phyloP scores from a whole-genome alignment of 2,113 vertebrate genomes.

The Alligator sinensis region DNA sequence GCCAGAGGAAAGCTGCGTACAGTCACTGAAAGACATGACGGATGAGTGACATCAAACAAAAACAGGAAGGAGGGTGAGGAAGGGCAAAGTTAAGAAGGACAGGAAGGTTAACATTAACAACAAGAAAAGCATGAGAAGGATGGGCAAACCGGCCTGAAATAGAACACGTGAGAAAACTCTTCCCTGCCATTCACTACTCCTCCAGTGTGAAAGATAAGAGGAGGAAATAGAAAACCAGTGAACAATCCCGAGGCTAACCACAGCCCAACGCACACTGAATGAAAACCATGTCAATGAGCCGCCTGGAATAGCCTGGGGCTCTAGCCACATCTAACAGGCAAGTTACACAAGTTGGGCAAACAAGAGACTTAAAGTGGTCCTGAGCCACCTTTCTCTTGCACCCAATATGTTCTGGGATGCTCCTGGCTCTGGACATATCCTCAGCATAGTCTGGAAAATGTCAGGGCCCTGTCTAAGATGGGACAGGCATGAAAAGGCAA shows the following conservation, averaged over 20 bases:
- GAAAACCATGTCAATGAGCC: accelerated
- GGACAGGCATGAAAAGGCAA: not conserved
- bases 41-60: constrained; percentile 40
- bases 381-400: not conserved
- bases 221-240: accelerated
- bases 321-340: not conserved
- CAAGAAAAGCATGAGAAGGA: constrained; percentile 32
- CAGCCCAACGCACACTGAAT: accelerated
- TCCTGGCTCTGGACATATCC: not conserved
- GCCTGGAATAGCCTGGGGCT: not conserved
- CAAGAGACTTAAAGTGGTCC: not conserved
- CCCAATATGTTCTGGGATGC: not conserved
- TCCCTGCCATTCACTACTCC: not conserved
- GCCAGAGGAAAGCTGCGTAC: not conserved
- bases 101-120: constrained; percentile 50
- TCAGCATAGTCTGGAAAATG: not conserved
- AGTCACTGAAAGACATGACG: not conserved
- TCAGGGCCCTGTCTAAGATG: not conserved
- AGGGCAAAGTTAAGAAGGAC: constrained; percentile 35
- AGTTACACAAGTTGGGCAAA: not conserved
- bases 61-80: constrained; percentile 60
- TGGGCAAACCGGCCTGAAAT: constrained; percentile 30
- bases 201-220: not conserved
- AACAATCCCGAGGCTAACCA: accelerated
- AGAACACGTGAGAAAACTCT: constrained; percentile 31